These are phyloP conservation scores for Probaryconus sp. DNA, from an alignment of 1,140 invertebrate genomes.

Conservation along the genomic window DNA sequence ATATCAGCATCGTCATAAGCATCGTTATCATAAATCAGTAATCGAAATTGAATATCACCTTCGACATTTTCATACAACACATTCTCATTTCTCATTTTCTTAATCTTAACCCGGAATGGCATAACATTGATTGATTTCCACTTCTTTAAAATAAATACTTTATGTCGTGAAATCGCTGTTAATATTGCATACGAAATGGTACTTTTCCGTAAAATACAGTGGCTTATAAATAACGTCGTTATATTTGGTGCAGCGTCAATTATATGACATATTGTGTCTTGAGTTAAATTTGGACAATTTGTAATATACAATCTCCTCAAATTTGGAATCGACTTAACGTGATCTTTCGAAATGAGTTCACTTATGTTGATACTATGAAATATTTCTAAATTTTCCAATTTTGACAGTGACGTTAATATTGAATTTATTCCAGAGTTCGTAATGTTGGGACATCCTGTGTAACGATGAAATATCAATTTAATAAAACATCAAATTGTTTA, in stretches of 20 bases:
- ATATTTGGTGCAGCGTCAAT: conserved; percentile 36
- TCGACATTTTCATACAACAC: neutral
- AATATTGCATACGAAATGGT: conserved; percentile 33
- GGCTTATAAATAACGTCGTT: conserved; percentile 36
- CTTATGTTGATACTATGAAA: conserved; percentile 43
- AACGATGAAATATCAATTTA: conserved; percentile 10
- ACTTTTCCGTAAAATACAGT: conserved; percentile 22
- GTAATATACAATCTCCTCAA: conserved; percentile 50
- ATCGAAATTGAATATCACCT: conserved; percentile 16
- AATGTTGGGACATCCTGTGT: conserved; percentile 38
- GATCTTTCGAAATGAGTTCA: conserved; percentile 14
- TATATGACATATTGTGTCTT: conserved; percentile 36
- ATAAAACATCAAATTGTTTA: neutral
- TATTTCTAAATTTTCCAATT: conserved; percentile 54
- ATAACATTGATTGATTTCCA: conserved; percentile 31
- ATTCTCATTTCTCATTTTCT: neutral
- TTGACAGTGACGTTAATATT: conserved; percentile 3
- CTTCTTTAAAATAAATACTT: conserved; percentile 45
- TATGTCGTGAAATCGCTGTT: conserved; percentile 17
- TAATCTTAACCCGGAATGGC: conserved; percentile 40
- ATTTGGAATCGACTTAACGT: neutral
- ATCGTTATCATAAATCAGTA: conserved; percentile 52
- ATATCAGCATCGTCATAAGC: conserved; percentile 25
- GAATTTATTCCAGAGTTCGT: conserved; percentile 24
- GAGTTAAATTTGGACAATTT: conserved; percentile 49